These are phyloP conservation scores for Anabacerthia variegaticeps DNA, from an alignment of 2,797 vertebrate genomes.

Conservation along the genomic window DNA sequence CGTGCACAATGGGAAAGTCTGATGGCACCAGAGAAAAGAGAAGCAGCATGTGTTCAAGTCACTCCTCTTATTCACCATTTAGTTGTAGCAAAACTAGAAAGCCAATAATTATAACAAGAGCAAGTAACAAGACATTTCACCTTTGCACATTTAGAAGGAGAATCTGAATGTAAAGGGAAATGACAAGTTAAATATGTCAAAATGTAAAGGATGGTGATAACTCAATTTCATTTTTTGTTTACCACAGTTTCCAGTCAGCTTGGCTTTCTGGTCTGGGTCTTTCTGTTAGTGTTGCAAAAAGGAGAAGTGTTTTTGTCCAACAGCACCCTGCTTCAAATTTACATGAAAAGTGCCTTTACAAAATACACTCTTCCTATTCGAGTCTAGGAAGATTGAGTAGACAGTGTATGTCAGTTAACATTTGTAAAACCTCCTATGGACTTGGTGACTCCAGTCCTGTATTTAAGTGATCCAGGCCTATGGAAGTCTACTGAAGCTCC, in stretches of 20 bases:
- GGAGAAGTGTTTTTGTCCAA: not conserved
- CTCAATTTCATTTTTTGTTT: not conserved
- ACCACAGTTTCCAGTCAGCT: not conserved
- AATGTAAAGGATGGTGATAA: not conserved
- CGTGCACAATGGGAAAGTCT: conserved; percentile 33
- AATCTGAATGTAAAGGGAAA: not conserved
- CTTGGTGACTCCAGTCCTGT: not conserved
- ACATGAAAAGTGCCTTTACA: not conserved
- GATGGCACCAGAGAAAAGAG: conserved; percentile 43
- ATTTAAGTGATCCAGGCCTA: not conserved
- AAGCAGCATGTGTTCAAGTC: conserved; percentile 23
- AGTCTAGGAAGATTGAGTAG: not conserved
- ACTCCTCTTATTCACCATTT: not conserved
- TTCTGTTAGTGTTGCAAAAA: not conserved
- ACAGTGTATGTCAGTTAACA: not conserved
- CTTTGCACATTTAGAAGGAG: not conserved
- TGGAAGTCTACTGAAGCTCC: not conserved
- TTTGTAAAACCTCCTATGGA: not conserved
- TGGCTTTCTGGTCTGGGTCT: not conserved
- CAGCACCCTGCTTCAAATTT: not conserved
- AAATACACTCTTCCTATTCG: not conserved
- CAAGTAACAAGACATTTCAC: not conserved
- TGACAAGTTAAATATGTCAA: not conserved
- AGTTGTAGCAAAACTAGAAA: not conserved
- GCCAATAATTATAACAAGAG: not conserved